These are phyloP conservation scores for Propithecus perrieri DNA, from an alignment of 2,797 vertebrate species.

Conservation along the genomic window DNA sequence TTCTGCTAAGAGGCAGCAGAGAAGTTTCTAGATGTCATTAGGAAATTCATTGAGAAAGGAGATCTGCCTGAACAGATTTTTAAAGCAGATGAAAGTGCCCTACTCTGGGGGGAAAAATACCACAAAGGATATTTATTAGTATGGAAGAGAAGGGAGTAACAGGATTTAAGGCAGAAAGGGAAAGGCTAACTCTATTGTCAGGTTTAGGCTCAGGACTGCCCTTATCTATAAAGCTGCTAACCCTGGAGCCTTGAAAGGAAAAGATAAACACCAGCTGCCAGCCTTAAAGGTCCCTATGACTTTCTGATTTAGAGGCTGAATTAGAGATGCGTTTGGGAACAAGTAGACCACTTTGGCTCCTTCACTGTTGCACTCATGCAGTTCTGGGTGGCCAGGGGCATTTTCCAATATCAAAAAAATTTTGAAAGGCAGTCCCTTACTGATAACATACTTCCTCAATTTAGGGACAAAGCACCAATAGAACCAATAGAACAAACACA, in stretches of 20 bases:
- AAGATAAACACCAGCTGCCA: background rate
- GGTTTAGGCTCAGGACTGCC: background rate
- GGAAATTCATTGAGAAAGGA: background rate
- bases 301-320: no score
- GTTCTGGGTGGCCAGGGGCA: background rate
- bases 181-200: background rate
- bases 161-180: background rate
- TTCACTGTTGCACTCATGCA: background rate
- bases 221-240: background rate
- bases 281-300: background rate
- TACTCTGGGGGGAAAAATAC: background rate
- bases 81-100: background rate
- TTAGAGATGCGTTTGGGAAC: no score
- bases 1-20: background rate
- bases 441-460: background rate
- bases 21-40: background rate
- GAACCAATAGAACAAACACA: background rate
- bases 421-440: background rate
- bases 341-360: background rate
- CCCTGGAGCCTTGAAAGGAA: background rate
- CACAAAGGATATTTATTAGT: background rate
- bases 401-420: background rate
- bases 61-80: background rate
- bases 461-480: background rate
- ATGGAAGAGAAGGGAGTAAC: background rate